Evolutionary conservation across 2,113 vertebrate species (phyloP).

Genomic region (Ceratotherium simum): DNA sequence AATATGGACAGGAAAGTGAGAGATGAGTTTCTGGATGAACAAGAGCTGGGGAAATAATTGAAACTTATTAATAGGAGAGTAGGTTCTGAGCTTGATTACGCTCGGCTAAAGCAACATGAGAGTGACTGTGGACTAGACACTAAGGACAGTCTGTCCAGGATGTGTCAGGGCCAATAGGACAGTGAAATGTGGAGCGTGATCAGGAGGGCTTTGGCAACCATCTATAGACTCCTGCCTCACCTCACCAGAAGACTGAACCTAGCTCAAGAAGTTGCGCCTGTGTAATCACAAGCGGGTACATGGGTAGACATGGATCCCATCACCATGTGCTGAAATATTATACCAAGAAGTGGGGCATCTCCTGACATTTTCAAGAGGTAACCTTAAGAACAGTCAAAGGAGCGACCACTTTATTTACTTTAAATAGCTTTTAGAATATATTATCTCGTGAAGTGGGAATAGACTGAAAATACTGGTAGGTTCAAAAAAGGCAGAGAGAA

Average conservation of each 20-base stretch:
- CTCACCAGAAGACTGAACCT: neutral
- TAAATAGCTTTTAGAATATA: constrained; percentile 3
- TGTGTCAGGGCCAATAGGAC: neutral
- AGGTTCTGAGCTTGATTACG: constrained; percentile 24
- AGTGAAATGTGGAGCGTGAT: neutral
- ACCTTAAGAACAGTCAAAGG: neutral
- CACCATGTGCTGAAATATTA: neutral
- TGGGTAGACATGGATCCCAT: neutral
- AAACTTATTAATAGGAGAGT: constrained; percentile 19
- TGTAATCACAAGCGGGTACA: neutral
- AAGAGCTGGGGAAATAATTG: constrained; percentile 16
- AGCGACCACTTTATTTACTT: neutral
- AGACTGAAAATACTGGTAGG: neutral
- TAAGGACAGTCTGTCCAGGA: neutral
- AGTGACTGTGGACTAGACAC: neutral
- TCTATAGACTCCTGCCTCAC: neutral
- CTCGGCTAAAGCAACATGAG: neutral
- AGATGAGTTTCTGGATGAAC: constrained; percentile 21
- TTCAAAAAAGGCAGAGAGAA: neutral
- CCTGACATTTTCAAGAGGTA: neutral
- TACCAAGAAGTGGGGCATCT: neutral
- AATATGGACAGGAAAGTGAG: neutral
- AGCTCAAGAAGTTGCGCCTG: neutral
- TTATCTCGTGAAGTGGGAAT: neutral
- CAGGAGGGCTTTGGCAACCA: neutral